Evolutionary conservation across 2,113 vertebrate genomes (phyloP).

Genomic region (Zosterops borbonicus): DNA sequence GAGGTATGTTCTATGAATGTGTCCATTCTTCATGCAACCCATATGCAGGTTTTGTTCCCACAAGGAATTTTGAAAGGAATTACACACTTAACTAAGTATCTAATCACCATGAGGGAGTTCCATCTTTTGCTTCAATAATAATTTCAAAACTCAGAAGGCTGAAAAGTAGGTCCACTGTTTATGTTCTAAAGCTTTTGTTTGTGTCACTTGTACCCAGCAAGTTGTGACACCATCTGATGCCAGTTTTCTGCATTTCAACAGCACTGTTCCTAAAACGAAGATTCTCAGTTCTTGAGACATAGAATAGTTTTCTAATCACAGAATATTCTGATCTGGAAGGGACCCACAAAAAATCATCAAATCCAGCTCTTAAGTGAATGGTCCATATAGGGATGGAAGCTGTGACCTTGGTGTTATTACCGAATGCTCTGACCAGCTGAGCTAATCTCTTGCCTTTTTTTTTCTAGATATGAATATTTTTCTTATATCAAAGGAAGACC

Average conservation of each 20-base stretch:
- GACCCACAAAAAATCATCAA: not conserved
- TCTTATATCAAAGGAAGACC: not conserved
- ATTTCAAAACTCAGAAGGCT: not conserved
- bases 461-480: not conserved
- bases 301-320: not conserved
- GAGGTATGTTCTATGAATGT: not conserved
- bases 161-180: not conserved
- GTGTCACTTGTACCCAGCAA: not conserved
- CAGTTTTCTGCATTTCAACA: not conserved
- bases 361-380: not conserved
- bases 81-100: not conserved
- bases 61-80: not conserved
- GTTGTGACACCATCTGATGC: not conserved
- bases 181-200: not conserved
- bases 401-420: rapidly evolving
- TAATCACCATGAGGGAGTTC: not conserved
- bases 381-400: not conserved
- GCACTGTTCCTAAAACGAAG: not conserved
- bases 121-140: not conserved
- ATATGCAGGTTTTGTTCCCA: not conserved
- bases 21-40: not conserved
- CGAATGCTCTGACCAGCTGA: not conserved
- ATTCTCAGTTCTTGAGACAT: not conserved
- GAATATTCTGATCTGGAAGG: not conserved
- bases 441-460: not conserved